A percentile compares a stretch with the other conserved stretches of the same genome.
phyloP scores from a whole-genome alignment of 2,797 vertebrate species.

The Sylvilagus floridanus region DNA sequence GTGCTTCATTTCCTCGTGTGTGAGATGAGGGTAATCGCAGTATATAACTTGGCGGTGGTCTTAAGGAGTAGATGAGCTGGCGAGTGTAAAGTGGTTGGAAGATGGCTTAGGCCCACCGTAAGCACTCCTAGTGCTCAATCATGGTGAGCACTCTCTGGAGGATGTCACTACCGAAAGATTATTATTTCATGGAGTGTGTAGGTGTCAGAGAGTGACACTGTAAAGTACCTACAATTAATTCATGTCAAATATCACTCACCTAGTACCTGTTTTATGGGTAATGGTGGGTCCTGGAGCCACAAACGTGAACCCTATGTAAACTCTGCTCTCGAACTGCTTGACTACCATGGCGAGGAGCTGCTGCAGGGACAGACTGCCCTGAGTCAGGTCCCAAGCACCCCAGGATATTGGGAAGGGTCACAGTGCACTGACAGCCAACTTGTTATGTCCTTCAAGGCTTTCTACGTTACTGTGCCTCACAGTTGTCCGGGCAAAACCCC shows the following conservation, averaged over 20 bases:
- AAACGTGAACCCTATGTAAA: not conserved
- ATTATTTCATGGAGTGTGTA: not conserved
- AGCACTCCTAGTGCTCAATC: not conserved
- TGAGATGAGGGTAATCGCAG: not conserved
- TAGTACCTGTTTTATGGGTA: conserved; percentile 3
- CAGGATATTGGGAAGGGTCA: not conserved
- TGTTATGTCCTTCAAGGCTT: not conserved
- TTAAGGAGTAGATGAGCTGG: not conserved
- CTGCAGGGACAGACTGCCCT: not conserved
- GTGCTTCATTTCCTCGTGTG: not conserved
- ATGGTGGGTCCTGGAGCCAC: not conserved
- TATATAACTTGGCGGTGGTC: not conserved
- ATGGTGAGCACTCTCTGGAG: not conserved
- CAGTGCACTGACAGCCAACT: not conserved
- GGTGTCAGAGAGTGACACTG: not conserved
- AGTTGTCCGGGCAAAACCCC: not conserved
- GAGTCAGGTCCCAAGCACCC: not conserved
- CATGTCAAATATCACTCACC: not conserved
- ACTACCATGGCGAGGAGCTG: not conserved
- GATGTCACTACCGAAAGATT: not conserved
- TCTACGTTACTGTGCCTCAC: not conserved
- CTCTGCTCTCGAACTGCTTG: not conserved
- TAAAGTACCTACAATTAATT: conserved; percentile 24
- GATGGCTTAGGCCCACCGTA: not conserved
- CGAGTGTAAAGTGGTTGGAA: conserved; percentile 1